Conservation (phyloP, 2,113 vertebrate species). For the Eudyptes chrysolophus region DNA sequence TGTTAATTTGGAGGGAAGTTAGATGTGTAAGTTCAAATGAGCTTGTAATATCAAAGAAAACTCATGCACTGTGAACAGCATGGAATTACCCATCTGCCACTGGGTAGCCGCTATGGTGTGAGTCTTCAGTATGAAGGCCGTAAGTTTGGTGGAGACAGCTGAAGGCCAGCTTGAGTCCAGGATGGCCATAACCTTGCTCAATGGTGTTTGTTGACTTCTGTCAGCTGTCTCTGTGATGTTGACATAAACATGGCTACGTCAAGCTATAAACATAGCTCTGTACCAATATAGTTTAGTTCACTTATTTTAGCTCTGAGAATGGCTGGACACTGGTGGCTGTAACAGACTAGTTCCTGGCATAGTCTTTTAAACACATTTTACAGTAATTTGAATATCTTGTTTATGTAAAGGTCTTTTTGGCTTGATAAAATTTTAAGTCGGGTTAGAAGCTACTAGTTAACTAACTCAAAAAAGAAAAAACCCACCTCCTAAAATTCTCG, state of each 20-base stretch:
- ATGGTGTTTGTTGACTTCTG: background rate
- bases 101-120: background rate
- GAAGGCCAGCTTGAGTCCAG: background rate
- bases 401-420: background rate
- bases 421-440: background rate
- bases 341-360: background rate
- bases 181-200: background rate
- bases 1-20: background rate
- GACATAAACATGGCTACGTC: background rate
- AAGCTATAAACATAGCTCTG: background rate
- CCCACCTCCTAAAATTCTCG: background rate
- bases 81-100: background rate
- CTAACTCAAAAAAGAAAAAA: background rate
- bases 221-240: background rate
- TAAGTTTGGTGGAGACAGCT: background rate
- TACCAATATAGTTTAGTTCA: background rate
- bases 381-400: background rate
- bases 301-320: background rate
- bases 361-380: background rate
- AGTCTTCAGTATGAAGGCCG: background rate
- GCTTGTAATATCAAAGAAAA: background rate
- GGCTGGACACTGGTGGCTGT: background rate
- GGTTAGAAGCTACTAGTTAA: background rate
- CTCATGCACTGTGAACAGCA: rapidly evolving
- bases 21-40: background rate